phyloP scores from a whole-genome alignment of 2,888 invertebrate genomes.

The Norana najaformis region DNA sequence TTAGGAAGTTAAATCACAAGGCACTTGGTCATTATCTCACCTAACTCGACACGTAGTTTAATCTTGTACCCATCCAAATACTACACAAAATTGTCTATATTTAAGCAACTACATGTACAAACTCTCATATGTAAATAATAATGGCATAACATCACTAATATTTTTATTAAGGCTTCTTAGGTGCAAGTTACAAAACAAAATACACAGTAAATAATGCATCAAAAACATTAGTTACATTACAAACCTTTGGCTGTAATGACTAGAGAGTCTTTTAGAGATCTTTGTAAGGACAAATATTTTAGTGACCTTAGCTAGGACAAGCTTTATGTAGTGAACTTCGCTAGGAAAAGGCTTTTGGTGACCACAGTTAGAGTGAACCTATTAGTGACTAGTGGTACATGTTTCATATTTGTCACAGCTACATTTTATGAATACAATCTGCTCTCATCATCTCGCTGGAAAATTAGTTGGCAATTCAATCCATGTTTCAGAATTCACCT shows the following conservation, averaged over 20 bases:
- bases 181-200: too few species aligned
- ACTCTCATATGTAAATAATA: not conserved
- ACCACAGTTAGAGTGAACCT: too few species aligned
- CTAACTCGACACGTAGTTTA: not conserved
- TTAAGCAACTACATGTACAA: too few species aligned
- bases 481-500: not conserved
- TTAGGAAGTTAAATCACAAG: not conserved
- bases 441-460: not conserved
- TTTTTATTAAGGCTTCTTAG: too few species aligned
- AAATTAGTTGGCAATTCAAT: not conserved
- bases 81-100: not conserved
- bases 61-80: not conserved
- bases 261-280: not conserved
- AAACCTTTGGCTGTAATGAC: not conserved
- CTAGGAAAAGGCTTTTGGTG: not conserved
- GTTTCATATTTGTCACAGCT: not conserved
- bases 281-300: not conserved
- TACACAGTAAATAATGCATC: too few species aligned
- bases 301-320: too few species aligned
- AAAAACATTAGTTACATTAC: not conserved
- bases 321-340: too few species aligned
- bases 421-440: too few species aligned
- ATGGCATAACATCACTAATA: not conserved
- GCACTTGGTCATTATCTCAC: not conserved
- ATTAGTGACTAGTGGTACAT: not conserved